phyloP scores from a whole-genome alignment of 2,888 invertebrate species.

The Aspidapion aeneum region DNA sequence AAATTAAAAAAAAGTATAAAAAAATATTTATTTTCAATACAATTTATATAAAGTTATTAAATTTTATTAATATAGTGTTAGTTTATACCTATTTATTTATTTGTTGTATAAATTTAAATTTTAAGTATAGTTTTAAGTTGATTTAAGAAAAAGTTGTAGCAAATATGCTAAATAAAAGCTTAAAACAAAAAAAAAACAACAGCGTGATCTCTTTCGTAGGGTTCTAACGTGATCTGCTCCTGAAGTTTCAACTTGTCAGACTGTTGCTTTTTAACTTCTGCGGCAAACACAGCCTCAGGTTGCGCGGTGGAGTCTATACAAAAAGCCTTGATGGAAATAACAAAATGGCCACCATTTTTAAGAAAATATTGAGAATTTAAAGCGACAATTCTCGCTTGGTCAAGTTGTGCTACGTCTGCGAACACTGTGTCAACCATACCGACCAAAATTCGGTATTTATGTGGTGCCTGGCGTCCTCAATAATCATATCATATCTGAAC shows the following conservation, averaged over 20 bases:
- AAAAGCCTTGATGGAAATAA: conserved; percentile 98
- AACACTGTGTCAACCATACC: conserved; percentile 99
- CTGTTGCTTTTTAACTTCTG: conserved; percentile 95
- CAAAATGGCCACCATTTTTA: conserved; percentile 96
- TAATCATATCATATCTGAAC: conserved; percentile 83
- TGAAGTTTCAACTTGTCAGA: conserved; percentile 95
- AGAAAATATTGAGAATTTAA: conserved; percentile 95
- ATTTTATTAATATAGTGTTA: too few relatives aligned
- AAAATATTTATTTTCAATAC: too few relatives aligned
- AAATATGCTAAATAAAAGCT: too few relatives aligned
- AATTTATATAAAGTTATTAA: too few relatives aligned
- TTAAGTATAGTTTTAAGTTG: too few relatives aligned
- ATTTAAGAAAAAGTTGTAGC: too few relatives aligned
- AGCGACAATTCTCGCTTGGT: conserved; percentile 97
- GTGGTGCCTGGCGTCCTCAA: conserved; percentile 98
- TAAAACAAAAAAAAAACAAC: conserved; percentile 94
- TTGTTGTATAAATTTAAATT: too few relatives aligned
- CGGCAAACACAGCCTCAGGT: conserved; percentile 97
- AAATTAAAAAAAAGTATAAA: too few relatives aligned
- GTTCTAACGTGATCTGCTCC: conserved; percentile 98
- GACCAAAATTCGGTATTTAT: conserved; percentile 98
- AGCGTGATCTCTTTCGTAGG: conserved; percentile 98
- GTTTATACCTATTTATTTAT: too few relatives aligned
- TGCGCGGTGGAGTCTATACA: conserved; percentile 95
- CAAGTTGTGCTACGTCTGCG: conserved; percentile 99